These are phyloP conservation scores for Crax fasciolata DNA, from an alignment of 2,797 vertebrate genomes.

Conservation along the genomic window DNA sequence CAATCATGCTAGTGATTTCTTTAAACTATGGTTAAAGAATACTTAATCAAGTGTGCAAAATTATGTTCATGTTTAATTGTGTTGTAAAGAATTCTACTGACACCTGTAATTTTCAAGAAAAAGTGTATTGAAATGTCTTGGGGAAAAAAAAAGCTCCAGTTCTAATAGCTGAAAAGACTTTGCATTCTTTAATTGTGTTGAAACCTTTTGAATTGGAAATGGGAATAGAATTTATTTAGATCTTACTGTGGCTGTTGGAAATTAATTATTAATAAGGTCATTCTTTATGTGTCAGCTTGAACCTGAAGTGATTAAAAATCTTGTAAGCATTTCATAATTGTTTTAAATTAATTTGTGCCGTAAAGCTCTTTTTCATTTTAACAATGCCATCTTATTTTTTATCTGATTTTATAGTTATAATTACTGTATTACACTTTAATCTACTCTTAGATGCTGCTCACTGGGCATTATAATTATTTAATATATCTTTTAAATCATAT, in stretches of 20 bases:
- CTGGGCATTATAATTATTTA: constrained; percentile 14
- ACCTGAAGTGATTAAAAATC: constrained; percentile 35
- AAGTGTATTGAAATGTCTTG: background rate
- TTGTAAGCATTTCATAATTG: constrained; percentile 23
- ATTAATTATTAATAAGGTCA: background rate
- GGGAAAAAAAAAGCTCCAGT: background rate
- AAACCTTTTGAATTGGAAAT: constrained; percentile 13
- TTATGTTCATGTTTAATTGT: constrained; percentile 37
- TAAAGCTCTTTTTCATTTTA: constrained; percentile 23
- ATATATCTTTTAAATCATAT: background rate
- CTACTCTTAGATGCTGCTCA: constrained; percentile 13
- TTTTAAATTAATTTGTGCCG: constrained; percentile 47
- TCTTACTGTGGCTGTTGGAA: background rate
- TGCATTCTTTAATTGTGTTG: background rate
- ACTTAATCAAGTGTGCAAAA: background rate
- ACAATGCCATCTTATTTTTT: constrained; percentile 38
- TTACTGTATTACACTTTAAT: constrained; percentile 42
- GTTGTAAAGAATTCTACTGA: constrained; percentile 18
- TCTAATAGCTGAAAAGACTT: background rate
- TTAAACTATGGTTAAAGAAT: background rate
- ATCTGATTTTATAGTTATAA: constrained; percentile 47
- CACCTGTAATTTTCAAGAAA: background rate
- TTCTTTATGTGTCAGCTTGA: background rate
- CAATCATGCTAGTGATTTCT: constrained; percentile 13
- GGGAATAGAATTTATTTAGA: background rate